Evolutionary conservation across 2,113 vertebrate species (phyloP).

Genomic region (Pollimyrus isidori): DNA sequence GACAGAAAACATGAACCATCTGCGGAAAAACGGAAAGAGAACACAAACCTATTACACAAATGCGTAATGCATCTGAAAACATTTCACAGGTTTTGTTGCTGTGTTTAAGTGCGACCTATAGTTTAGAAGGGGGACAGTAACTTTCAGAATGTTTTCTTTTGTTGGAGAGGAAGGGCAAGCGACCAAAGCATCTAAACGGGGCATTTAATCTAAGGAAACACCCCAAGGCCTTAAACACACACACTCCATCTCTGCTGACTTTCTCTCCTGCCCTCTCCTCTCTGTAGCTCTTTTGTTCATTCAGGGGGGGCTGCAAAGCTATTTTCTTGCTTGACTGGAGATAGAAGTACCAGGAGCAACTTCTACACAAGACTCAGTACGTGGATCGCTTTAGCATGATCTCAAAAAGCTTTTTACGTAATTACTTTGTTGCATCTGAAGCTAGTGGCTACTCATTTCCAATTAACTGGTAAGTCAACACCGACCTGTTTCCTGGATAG

Average conservation of each 20-base stretch:
- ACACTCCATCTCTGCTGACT: conserved; percentile 29
- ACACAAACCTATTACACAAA: not conserved
- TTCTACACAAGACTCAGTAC: conserved; percentile 32
- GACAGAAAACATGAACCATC: not conserved
- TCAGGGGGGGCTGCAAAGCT: conserved; percentile 46
- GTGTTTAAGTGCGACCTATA: not conserved
- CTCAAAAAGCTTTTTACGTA: not conserved
- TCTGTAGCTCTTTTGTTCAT: conserved; percentile 59
- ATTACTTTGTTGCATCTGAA: not conserved
- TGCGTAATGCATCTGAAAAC: not conserved
- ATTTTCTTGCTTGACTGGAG: conserved; percentile 52
- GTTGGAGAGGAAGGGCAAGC: not conserved
- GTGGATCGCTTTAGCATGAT: not conserved
- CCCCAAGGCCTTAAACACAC: conserved; percentile 8
- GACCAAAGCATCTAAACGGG: not conserved
- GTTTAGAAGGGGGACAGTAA: not conserved
- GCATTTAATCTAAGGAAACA: conserved; percentile 11
- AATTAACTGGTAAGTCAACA: not conserved
- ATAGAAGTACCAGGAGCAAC: conserved; percentile 48
- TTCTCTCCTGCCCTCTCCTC: conserved; percentile 32
- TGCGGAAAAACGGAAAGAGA: not conserved
- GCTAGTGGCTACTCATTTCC: not conserved
- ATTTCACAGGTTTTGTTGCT: not conserved
- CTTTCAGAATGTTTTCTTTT: not conserved
- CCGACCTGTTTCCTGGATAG: not conserved